phyloP scores from a whole-genome alignment of 2,888 invertebrate genomes.

The Chalcis sispes region DNA sequence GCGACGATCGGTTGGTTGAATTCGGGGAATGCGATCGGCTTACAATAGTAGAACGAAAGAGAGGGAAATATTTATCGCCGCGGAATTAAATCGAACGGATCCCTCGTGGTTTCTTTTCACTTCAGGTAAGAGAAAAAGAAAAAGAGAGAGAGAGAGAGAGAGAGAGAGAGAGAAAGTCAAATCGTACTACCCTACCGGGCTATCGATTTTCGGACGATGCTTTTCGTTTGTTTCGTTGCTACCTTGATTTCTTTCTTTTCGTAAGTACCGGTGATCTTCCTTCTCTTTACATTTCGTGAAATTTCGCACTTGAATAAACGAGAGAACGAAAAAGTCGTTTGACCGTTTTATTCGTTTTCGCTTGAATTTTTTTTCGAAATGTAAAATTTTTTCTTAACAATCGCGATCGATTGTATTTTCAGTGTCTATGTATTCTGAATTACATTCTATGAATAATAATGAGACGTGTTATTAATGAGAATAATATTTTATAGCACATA shows the following conservation, averaged over 20 bases:
- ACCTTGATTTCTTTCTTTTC: too few species aligned
- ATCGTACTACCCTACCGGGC: conserved; percentile 2
- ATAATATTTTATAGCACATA: too few species aligned
- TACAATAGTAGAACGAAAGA: conserved; percentile 38
- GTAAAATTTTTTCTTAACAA: too few species aligned
- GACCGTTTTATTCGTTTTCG: too few species aligned
- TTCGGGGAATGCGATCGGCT: conserved; percentile 48
- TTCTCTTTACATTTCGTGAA: conserved; percentile 6
- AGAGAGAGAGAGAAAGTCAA: conserved; percentile 15
- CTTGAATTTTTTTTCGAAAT: too few species aligned
- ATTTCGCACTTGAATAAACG: conserved; percentile 15
- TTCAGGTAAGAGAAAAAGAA: too few species aligned
- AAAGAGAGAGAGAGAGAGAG: too few species aligned
- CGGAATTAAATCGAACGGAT: conserved; percentile 49
- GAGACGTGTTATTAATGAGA: too few species aligned
- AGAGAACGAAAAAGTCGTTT: not conserved
- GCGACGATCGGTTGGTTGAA: conserved; percentile 34
- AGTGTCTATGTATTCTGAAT: too few species aligned
- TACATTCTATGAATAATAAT: too few species aligned
- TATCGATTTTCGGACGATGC: conserved; percentile 15
- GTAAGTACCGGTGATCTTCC: too few species aligned
- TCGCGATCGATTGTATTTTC: too few species aligned
- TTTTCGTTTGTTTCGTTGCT: not conserved
- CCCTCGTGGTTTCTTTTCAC: conserved; percentile 16
- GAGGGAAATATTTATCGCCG: conserved; percentile 13